Evolutionary conservation across 2,113 vertebrate species (phyloP).

Genomic region (Calyptomena viridis): DNA sequence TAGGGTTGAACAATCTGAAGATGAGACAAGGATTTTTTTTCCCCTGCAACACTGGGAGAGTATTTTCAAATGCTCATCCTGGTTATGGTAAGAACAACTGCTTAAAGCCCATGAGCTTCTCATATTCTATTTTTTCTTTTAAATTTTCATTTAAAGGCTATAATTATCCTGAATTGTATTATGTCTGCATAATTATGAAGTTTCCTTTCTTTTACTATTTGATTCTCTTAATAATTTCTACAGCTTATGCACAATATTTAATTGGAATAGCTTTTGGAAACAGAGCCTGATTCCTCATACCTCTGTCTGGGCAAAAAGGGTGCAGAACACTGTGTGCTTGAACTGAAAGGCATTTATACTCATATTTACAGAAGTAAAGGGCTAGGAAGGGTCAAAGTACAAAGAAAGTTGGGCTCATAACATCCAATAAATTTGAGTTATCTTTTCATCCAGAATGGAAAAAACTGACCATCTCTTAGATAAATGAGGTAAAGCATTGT

Average conservation of each 20-base stretch:
- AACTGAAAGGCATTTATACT: background rate
- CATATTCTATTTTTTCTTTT: background rate
- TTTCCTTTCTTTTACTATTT: background rate
- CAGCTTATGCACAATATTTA: background rate
- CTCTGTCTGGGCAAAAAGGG: background rate
- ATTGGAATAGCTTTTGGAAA: conserved; percentile 18
- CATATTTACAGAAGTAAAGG: background rate
- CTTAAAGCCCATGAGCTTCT: background rate
- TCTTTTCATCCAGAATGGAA: background rate
- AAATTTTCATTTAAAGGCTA: background rate
- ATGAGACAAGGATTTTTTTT: background rate
- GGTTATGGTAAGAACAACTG: background rate
- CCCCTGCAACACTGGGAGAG: background rate
- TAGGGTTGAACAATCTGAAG: conserved; percentile 31
- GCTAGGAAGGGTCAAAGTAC: background rate
- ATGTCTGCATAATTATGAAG: background rate
- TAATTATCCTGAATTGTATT: background rate
- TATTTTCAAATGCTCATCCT: background rate
- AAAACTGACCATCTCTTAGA: background rate
- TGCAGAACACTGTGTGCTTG: background rate
- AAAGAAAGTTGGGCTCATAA: background rate
- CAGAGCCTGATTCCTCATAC: background rate
- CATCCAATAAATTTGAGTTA: background rate
- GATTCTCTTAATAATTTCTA: background rate
- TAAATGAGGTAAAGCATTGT: conserved; percentile 9